phyloP scores from a whole-genome alignment of 2,797 vertebrate species.

The Chelmon rostratus region DNA sequence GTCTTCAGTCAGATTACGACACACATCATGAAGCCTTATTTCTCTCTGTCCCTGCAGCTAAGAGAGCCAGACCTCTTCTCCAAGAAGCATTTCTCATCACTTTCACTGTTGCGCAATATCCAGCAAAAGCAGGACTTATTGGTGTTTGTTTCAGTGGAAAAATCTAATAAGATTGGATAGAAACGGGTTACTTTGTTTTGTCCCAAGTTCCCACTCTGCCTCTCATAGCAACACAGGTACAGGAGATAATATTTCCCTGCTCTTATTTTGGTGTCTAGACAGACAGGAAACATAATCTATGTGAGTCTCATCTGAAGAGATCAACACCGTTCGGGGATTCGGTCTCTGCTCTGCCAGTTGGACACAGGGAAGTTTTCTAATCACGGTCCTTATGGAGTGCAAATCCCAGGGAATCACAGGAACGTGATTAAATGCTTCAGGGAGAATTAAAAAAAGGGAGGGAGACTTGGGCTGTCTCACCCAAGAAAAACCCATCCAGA shows the following conservation, averaged over 20 bases:
- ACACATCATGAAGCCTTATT: slow-evolving; percentile 46
- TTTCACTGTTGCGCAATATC: slow-evolving; percentile 44
- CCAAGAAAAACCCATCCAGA: slow-evolving; percentile 1
- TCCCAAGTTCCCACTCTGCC: slow-evolving; percentile 36
- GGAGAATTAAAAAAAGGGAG: slow-evolving; percentile 36
- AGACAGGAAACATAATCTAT: slow-evolving; percentile 52
- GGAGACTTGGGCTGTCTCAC: slow-evolving; percentile 1
- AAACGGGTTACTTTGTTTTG: slow-evolving; percentile 51
- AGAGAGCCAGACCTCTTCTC: slow-evolving; percentile 37
- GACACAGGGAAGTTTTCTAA: slow-evolving; percentile 46
- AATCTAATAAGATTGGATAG: slow-evolving; percentile 59
- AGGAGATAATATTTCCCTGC: slow-evolving; percentile 38
- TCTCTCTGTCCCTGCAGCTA: slow-evolving; percentile 25
- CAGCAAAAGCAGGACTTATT: slow-evolving; percentile 58
- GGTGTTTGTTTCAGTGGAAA: slow-evolving; percentile 46
- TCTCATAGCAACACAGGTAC: slow-evolving; percentile 35
- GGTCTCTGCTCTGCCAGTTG: slow-evolving; percentile 47
- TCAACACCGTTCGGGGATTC: slow-evolving; percentile 40
- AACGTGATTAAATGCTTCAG: slow-evolving; percentile 45
- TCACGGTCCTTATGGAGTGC: slow-evolving; percentile 29
- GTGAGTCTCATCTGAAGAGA: slow-evolving; percentile 48
- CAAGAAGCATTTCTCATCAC: slow-evolving; percentile 43
- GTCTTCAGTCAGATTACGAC: slow-evolving; percentile 55
- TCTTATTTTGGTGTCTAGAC: slow-evolving; percentile 66
- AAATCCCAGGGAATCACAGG: slow-evolving; percentile 44